Base-by-base conservation (phyloP, 2,888 invertebrate genomes). In the Acronicta leporina region DNA sequence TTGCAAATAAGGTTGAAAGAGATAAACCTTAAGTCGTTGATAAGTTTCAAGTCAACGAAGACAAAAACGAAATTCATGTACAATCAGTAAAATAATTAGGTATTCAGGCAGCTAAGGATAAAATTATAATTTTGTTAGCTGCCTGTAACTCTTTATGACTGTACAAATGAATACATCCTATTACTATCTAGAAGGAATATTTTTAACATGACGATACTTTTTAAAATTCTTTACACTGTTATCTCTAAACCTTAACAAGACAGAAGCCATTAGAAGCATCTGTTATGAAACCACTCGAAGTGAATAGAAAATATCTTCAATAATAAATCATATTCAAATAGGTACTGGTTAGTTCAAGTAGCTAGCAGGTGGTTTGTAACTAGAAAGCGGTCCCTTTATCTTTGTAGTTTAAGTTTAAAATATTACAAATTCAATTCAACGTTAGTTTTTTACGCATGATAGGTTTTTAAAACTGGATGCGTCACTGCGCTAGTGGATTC, bases 311-410 rank as follows among this genome's bases (percentile, higher is more conserved):
- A 77, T 81, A 79, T 77, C 77, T 79, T 76, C 63, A 77, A 72
- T 77, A 83, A 88, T 90, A 90, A 90, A 90, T 90, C 85, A 90
- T 82, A 79, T 81, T 80, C 84, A 91, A 90, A 88, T 85, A 89
- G 88, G 87, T 81, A 75, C 84, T 82, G 70, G 81, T 81, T 84
- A 81, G 64, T 77, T 83, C 78, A 85, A 88, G 88, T 84, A 69
- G 67, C 63, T 70, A 74, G 67, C 84, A 85, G 84, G 85, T 87
- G 83, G 72, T 75, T 76, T 57, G 73, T 69, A 33, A 52, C 50
- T 55, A 14, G 27, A 35, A 55, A 59, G 74, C 62, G 55, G 71
- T 5, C 7, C 13, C 15, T 44, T 56, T n/a, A 27, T 41, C 51
- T 71, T 68, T 68, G 49, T 61, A 56, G 55, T 61, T 59, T 35